Evolutionary conservation across 2,888 invertebrate genomes (phyloP).

Genomic region (Muschampia plurimacula): DNA sequence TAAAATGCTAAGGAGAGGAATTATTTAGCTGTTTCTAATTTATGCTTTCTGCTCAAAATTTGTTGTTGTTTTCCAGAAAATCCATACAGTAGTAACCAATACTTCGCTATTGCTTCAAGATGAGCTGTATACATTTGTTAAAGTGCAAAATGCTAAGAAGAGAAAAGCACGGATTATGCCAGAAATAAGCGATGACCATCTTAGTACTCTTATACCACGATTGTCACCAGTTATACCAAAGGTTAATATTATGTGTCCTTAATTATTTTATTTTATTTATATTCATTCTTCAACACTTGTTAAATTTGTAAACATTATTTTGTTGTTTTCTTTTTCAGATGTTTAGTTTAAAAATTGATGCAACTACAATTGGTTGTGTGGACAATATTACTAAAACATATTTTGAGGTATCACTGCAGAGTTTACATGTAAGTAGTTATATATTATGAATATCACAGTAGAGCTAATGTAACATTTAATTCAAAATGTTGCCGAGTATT

Average conservation of each 20-base stretch:
- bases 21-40: background rate
- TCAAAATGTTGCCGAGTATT: too few species aligned
- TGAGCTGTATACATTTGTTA: conserved; percentile 79
- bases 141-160: conserved; percentile 67
- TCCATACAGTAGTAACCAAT: conserved; percentile 87
- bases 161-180: conserved; percentile 45
- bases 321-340: conserved; percentile 76
- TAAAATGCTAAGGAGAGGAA: conserved; percentile 66
- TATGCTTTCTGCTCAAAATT: background rate
- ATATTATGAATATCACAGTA: background rate
- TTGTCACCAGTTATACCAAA: conserved; percentile 93
- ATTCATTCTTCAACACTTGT: background rate
- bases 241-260: conserved; percentile 65
- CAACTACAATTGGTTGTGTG: conserved; percentile 89
- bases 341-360: conserved; percentile 90
- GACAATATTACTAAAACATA: conserved; percentile 89
- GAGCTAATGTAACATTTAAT: too few species aligned
- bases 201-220: conserved; percentile 85
- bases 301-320: background rate
- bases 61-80: conserved; percentile 82
- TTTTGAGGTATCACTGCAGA: conserved; percentile 89
- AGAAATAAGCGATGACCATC: conserved; percentile 54
- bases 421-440: conserved; percentile 85
- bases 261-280: too few species aligned
- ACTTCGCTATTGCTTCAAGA: conserved; percentile 85